Evolutionary conservation across 2,888 invertebrate genomes (phyloP).

Genomic region (Diabrotica balteata): DNA sequence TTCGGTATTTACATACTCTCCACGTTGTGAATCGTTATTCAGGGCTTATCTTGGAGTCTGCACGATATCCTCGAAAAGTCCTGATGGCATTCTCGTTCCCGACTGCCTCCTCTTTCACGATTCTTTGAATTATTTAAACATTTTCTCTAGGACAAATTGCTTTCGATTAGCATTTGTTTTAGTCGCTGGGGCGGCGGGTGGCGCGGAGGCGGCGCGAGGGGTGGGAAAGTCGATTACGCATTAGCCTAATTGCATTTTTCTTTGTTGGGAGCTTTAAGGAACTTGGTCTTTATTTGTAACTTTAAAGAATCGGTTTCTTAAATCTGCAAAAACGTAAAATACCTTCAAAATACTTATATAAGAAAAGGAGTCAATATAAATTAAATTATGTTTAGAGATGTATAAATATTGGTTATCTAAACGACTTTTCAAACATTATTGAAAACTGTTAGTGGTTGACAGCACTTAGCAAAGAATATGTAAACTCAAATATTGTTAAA

Average conservation of each 20-base stretch:
- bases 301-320: no score
- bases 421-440: no score
- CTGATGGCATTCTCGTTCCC: slow-evolving; percentile 37
- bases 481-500: no score
- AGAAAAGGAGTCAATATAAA: no score
- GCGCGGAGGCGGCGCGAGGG: neutral
- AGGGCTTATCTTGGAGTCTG: slow-evolving; percentile 45
- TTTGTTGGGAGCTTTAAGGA: slow-evolving; percentile 1
- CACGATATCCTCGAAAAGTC: slow-evolving; percentile 43
- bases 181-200: slow-evolving; percentile 12
- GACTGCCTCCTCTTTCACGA: slow-evolving; percentile 36
- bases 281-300: no score
- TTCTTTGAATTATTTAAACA: slow-evolving; percentile 49
- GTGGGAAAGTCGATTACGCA: slow-evolving; percentile 24
- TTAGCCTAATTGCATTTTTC: slow-evolving; percentile 37
- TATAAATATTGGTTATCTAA: no score
- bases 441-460: no score
- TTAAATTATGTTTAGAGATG: no score
- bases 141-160: slow-evolving; percentile 44
- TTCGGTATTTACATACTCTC: slow-evolving; percentile 47
- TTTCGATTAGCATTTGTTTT: slow-evolving; percentile 40
- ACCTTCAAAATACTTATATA: no score
- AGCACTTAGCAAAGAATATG: no score
- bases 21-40: slow-evolving; percentile 45
- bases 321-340: no score